Evolutionary conservation across 2,113 vertebrate species (phyloP), one percentile per base, ranked within the genome.

Genomic region (Chamaea fasciata): DNA sequence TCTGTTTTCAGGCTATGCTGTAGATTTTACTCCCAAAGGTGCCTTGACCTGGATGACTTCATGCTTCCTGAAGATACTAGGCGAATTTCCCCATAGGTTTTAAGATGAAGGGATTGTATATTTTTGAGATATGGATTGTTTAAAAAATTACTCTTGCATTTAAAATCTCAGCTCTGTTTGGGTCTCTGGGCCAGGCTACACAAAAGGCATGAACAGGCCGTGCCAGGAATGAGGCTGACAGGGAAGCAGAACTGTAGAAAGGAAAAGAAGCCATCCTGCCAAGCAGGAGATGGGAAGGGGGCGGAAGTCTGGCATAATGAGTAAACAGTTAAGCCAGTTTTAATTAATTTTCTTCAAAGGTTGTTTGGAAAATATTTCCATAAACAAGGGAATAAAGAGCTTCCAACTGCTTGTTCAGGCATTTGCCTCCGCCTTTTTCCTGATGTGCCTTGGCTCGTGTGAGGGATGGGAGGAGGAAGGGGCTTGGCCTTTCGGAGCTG

Each of bases 261-360:
- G 53, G 41, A n/a, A 57, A 55, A 64, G 33, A 20, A 74, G 19
- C 26, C 13, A 55, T 55, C 33, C 59, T 74, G 73, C 26, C 28
- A 92, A 79, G 55, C 28, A 60, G 63, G 47, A 63, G 37, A 27
- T 35, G 52, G 47, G 19, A 71, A 55, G 16, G 8, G 22, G 8
- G 22, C 21, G 37, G 7, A 65, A 41, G 60, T 26, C 73, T 95
- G 83, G 47, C 81, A 63, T 86, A 31, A 81, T 4, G 2, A 67
- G 22, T 26, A 68, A 95, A 74, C 28, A 28, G 88, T 77, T 93
- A 88, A 95, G 93, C 64, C 75, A 63, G 52, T 91, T 95, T 81
- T 37, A 90, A 94, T 92, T 69, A 96, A 68, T 96, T 87, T 90
- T 65, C 56, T 87, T 75, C 56, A 71, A 74, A 90, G 39, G 35